Base-by-base conservation (phyloP, 2,888 invertebrate genomes). In the Oegoconia quadripuncta region DNA sequence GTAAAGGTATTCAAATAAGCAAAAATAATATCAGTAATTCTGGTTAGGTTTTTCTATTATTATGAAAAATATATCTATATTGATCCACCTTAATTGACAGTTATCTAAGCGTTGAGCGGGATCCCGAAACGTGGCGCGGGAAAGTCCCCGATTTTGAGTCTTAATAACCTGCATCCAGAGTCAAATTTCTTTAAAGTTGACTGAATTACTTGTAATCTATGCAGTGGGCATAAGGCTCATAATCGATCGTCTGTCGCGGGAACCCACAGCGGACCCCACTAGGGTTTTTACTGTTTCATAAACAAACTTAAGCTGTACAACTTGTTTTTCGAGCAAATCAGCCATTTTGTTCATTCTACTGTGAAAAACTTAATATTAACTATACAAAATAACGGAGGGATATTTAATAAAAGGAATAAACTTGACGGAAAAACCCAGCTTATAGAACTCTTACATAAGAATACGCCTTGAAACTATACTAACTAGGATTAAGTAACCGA, bases 361-460 rank as follows among this genome's bases (percentile, higher is more conserved):
- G 27, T 14, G 13, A 46, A 27, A 28, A 30, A 30, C 30, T 30
- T 30, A 30, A 30, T 11, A 18, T 17, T 22, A 22, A 29, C 41
- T 41, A 31, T 48, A 55, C 52, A 59, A 59, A 55, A 50, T 64
- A 67, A 60, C 68, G 68, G 68, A 68, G 67, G 71, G 68, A 69
- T 57, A 53, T 48, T 44, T 43, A 31, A 31, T 12, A 50, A 54
- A 59, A 50, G 48, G 43, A 31, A 31, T 12, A 50, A 54, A 59
- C 51, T 48, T 48, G 45, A 13, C 41, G 49, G 57, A 46, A 52
- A 53, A 54, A 57, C 65, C 65, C 65, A 70, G 66, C 52, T 59
- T 47, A 44, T 29, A 44, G 49, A 27, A 42, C 42, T 12, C 27
- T 13, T 44, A 40, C 30, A 23, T 38, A 38, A 33, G 27, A 26